Percentiles rank a stretch among this genome's conserved stretches.
Conservation (phyloP, 2,113 vertebrate genomes). For the Heterocephalus glaber region DNA sequence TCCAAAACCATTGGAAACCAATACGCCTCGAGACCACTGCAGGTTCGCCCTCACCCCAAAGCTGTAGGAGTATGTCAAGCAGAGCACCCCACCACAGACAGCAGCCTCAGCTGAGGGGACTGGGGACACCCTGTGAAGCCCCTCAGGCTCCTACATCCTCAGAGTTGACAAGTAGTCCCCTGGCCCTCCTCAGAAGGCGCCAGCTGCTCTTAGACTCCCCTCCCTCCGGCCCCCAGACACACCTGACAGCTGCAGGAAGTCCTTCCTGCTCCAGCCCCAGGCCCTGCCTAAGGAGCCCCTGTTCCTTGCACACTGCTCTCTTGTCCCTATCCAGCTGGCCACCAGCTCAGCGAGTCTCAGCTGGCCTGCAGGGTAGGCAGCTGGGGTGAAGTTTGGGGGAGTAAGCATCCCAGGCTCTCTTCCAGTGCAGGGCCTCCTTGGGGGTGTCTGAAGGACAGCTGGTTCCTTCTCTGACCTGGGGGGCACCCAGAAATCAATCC, state of each 20-base stretch:
- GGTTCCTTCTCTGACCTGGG: background rate
- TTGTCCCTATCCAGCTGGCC: constrained; percentile 74
- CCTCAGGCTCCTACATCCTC: background rate
- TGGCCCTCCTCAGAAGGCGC: constrained; percentile 52
- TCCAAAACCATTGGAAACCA: constrained; percentile 55
- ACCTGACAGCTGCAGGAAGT: constrained; percentile 82
- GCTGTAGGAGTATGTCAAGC: background rate
- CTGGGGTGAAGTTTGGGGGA: constrained; percentile 46
- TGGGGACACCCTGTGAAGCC: constrained; percentile 17
- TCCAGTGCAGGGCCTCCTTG: background rate
- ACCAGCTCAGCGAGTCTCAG: constrained; percentile 47
- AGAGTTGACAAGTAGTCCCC: constrained; percentile 67
- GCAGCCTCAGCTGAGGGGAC: background rate
- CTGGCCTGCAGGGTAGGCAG: constrained; percentile 56
- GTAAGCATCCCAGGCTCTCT: background rate
- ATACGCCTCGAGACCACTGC: background rate
- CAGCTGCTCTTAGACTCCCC: constrained; percentile 71
- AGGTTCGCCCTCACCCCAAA: background rate
- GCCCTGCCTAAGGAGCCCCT: constrained; percentile 61
- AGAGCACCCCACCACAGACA: background rate
- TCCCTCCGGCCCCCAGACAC: constrained; percentile 46
- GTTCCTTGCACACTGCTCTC: constrained; percentile 71
- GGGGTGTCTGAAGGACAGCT: background rate
- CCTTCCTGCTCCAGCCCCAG: background rate
- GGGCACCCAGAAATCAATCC: background rate